phyloP scores from a whole-genome alignment of 2,888 invertebrate species.

The Trissonchulus latispiculum region DNA sequence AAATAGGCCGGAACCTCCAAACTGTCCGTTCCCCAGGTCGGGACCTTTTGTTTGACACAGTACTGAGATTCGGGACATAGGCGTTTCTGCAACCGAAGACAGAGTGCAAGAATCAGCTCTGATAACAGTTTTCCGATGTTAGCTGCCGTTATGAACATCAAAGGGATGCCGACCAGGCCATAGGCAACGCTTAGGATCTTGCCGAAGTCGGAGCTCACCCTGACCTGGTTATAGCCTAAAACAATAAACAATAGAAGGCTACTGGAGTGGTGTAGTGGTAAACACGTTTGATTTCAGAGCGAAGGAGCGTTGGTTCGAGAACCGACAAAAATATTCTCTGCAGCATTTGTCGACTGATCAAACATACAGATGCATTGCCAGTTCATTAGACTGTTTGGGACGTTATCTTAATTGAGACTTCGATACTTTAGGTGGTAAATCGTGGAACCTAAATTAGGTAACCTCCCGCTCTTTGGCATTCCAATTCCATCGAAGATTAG shows the following conservation, averaged over 20 bases:
- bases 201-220: background rate
- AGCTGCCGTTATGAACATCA: constrained; percentile 17
- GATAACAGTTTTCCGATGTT: constrained; percentile 17
- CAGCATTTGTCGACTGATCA: too few relatives aligned
- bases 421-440: too few relatives aligned
- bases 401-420: too few relatives aligned
- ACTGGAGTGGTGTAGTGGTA: too few relatives aligned
- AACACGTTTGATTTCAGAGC: too few relatives aligned
- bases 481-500: too few relatives aligned
- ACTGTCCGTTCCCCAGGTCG: constrained; percentile 6
- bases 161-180: constrained; percentile 11
- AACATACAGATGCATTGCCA: too few relatives aligned
- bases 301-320: too few relatives aligned
- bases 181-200: constrained; percentile 10
- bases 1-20: constrained; percentile 14
- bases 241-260: background rate
- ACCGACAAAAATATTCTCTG: too few relatives aligned
- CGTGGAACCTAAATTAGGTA: too few relatives aligned
- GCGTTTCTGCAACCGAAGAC: constrained; percentile 7
- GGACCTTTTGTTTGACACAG: constrained; percentile 15
- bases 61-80: constrained; percentile 10
- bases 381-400: too few relatives aligned
- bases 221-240: constrained; percentile 12
- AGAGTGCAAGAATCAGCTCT: background rate
- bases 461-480: too few relatives aligned